phyloP scores from a whole-genome alignment of 2,888 invertebrate genomes.

The Luperina testacea region DNA sequence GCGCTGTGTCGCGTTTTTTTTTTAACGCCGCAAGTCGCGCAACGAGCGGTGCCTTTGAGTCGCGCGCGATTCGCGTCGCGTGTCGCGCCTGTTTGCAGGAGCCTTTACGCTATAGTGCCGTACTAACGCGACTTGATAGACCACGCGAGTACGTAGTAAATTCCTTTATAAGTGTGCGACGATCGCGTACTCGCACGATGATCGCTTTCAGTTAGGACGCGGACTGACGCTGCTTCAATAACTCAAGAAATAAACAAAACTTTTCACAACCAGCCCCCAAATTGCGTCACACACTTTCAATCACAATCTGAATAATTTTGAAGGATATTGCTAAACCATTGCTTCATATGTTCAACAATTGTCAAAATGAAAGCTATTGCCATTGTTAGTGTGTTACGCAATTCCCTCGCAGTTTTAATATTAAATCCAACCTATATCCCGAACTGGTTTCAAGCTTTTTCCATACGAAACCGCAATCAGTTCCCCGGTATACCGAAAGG shows the following conservation, averaged over 20 bases:
- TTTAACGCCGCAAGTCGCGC: no score
- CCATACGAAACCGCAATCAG: slow-evolving; percentile 7
- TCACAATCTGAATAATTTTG: no score
- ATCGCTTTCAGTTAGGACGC: neutral
- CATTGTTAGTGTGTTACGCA: neutral
- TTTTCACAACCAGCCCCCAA: neutral
- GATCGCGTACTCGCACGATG: neutral
- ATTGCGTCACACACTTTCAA: no score
- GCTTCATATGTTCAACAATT: no score
- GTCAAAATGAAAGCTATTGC: neutral
- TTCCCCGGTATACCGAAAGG: slow-evolving; percentile 11
- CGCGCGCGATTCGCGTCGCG: no score
- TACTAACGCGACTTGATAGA: neutral
- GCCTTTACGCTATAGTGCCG: neutral
- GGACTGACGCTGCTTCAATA: neutral
- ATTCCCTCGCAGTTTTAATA: neutral
- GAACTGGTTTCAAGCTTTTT: neutral
- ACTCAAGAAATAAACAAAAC: neutral
- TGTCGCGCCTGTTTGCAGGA: no score
- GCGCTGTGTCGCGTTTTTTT: no score
- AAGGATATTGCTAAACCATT: no score
- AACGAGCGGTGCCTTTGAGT: no score
- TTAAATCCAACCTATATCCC: neutral
- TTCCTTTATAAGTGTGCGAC: neutral
- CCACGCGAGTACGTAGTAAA: neutral